Base-by-base conservation (phyloP, 2,888 invertebrate genomes). In the Ochropleura plecta region DNA sequence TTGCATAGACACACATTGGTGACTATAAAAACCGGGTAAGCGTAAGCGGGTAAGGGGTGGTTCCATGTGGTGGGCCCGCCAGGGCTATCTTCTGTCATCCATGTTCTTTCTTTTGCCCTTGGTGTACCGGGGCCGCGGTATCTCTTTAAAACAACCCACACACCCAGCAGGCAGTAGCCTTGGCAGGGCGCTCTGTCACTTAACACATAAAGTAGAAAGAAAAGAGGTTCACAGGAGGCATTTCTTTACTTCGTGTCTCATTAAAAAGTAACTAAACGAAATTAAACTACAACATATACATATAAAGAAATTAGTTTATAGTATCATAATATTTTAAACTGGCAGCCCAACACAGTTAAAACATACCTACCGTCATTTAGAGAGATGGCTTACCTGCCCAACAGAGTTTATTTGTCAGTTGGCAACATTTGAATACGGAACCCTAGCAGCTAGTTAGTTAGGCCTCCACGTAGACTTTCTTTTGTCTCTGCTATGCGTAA, bases 361-460 rank as follows among this genome's bases (percentile, higher is more conserved):
- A n/a, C 8, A 14, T 0, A 64, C 46, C 46, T 16, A 18, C 16
- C 16, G 2, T 2, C 5, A 42, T 12, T 18, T 14, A 68, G 1
- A 68, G 12, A n/a, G 40, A 48, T 2, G 12, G 40, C 3, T 1
- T n/a, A 46, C n/a, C 5, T 5, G n/a, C n/a, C 2, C n/a, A 42
- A 30, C 42, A 30, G 44, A 18, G 14, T 20, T n/a, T 14, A 4
- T 1, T 30, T 73, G 8, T 59, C 16, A 59, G 16, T 5, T 30
- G 16, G 16, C 3, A 57, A 1, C 5, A 3, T 42, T 42, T 42
- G 10, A 10, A 2, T 49, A 49, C 18, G 18, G 78, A 51, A 46
- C 59, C 30, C 79, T 40, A 55, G 40, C 16, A 71, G 12, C n/a
- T n/a, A 30, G 71, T 76, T 78, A 76, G 78, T 70, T 62, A 79